Evolutionary conservation across 2,113 vertebrate species (phyloP).

Genomic region (Campylomormyrus numenius): DNA sequence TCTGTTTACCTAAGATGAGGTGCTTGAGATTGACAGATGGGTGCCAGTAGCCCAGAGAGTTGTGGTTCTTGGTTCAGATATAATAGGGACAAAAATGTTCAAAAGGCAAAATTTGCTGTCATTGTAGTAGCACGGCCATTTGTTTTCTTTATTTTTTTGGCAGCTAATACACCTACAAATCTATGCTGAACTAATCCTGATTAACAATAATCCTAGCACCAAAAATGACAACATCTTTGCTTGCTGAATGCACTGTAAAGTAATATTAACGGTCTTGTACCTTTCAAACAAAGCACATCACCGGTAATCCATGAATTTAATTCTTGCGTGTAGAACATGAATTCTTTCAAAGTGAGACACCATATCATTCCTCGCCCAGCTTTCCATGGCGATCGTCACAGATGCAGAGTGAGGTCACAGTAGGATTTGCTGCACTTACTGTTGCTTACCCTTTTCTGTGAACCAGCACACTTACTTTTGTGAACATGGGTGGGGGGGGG

Average conservation of each 20-base stretch:
- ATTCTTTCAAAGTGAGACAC: not conserved
- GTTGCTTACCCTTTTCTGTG: not conserved
- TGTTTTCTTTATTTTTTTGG: not conserved
- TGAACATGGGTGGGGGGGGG: not conserved
- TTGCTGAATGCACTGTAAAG: not conserved
- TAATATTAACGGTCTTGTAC: not conserved
- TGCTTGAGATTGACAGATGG: not conserved
- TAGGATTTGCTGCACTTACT: not conserved
- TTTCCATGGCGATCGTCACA: not conserved
- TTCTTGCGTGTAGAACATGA: not conserved
- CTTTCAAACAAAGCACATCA: not conserved
- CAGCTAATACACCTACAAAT: not conserved
- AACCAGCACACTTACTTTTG: not conserved
- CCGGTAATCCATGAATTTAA: not conserved
- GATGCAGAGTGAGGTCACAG: not conserved
- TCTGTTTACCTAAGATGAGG: not conserved
- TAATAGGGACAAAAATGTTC: not conserved
- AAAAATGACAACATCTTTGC: not conserved
- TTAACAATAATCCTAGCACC: not conserved
- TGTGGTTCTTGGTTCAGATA: not conserved
- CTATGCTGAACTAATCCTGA: not conserved
- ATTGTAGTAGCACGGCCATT: not conserved
- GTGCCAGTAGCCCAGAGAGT: not conserved
- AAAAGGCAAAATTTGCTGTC: not conserved
- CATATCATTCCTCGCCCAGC: not conserved